Evolutionary conservation across 2,113 vertebrate genomes (phyloP), one percentile per base, ranked within the genome.

Genomic region (Tachysurus vachellii): DNA sequence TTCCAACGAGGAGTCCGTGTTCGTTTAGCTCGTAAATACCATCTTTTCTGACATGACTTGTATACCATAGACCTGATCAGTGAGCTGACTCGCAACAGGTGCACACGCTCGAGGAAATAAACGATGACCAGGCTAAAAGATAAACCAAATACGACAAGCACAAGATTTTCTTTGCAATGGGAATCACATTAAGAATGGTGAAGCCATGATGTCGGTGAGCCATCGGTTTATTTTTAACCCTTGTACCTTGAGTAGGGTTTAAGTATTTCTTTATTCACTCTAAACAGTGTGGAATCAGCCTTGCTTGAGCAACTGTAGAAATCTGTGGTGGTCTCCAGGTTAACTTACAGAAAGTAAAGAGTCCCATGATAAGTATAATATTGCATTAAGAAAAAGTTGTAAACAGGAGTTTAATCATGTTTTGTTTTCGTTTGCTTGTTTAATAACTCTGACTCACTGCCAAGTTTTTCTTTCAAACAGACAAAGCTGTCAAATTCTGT

Each of bases 401-500:
- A 28, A 79, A 14, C 76, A 79, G n/a, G 6, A 79, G 76, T 56
- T 56, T 31, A 56, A 0, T 31, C 23, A 23, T 47, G 3, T 5
- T 17, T 56, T 28, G 1, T 57, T 57, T 23, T 80, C 0, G 16
- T 53, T n/a, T 54, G 1, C 57, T 57, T 36, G 17, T 61, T 61
- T 61, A 21, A 59, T 11, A 42, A 80, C 26, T 12, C 17, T 61
- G 79, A 42, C 79, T 14, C 26, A 53, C 50, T 79, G 75, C 26
- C 75, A 79, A 56, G 47, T 28, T 54, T 77, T 77, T 54, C 17
- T 26, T 9, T 12, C 56, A 44, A 81, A 61, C 56, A 23, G 56
- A 44, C 79, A 81, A 44, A 81, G 11, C 31, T 81, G 79, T 81
- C 79, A 81, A 42, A 80, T 81, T 81, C 79, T 61, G 79, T 80